Conservation (phyloP, 2,888 invertebrate genomes). For the Luperina nickerlii region DNA sequence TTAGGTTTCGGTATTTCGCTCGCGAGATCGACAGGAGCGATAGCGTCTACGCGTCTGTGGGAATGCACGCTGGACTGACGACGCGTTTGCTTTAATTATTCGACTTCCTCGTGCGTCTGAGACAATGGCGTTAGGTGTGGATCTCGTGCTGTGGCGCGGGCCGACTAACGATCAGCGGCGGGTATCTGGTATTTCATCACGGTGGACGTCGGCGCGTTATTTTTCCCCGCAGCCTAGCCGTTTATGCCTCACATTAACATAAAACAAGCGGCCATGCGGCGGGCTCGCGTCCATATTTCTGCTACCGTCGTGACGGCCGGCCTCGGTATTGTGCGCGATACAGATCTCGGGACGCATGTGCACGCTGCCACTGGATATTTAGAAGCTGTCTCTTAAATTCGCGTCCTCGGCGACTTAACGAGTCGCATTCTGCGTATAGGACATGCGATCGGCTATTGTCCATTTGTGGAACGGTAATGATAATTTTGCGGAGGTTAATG, state of each 20-base stretch:
- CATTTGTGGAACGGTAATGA: slow-evolving; percentile 69
- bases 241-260: slow-evolving; percentile 87
- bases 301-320: slow-evolving; percentile 87
- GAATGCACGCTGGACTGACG: slow-evolving; percentile 71
- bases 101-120: slow-evolving; percentile 79
- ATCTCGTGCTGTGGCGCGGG: slow-evolving; percentile 69
- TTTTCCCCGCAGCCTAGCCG: slow-evolving; percentile 78
- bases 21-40: slow-evolving; percentile 85
- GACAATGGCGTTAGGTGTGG: slow-evolving; percentile 80
- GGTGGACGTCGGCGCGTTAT: slow-evolving; percentile 77
- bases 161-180: slow-evolving; percentile 66
- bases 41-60: slow-evolving; percentile 78
- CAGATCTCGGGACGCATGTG: slow-evolving; percentile 87
- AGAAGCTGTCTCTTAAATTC: slow-evolving; percentile 89
- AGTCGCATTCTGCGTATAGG: slow-evolving; percentile 86
- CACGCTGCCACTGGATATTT: slow-evolving; percentile 86
- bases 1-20: slow-evolving; percentile 88
- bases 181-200: slow-evolving; percentile 86
- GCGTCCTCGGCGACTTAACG: slow-evolving; percentile 84
- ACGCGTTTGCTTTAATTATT: slow-evolving; percentile 81
- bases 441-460: slow-evolving; percentile 86
- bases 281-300: slow-evolving; percentile 87
- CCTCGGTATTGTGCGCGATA: slow-evolving; percentile 89
- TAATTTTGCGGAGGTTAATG: slow-evolving; percentile 70
- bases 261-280: slow-evolving; percentile 86